phyloP scores from a whole-genome alignment of 2,797 vertebrate genomes.

The Todus mexicanus region DNA sequence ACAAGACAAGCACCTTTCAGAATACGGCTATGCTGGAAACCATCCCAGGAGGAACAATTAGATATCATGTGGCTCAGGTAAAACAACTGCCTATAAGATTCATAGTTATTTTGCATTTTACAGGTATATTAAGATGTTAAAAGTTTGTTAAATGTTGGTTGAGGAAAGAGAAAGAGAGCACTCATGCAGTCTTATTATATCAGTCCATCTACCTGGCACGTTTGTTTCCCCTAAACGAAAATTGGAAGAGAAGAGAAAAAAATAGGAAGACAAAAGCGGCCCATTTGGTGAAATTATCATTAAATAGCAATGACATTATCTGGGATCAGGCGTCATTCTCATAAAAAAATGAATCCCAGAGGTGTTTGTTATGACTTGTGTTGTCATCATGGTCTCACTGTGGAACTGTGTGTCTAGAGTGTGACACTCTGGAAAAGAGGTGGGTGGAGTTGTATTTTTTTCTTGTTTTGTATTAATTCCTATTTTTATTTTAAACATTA shows the following conservation, averaged over 20 bases:
- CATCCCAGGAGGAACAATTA: neutral
- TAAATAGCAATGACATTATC: neutral
- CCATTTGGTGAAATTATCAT: neutral
- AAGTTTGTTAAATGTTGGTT: neutral
- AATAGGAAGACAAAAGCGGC: neutral
- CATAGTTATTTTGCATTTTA: neutral
- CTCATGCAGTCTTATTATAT: neutral
- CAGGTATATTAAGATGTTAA: neutral
- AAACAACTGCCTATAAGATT: neutral
- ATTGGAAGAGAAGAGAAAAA: neutral
- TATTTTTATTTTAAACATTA: neutral
- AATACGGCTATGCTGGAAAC: neutral
- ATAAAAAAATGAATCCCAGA: neutral
- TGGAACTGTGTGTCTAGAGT: neutral
- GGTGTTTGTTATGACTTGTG: neutral
- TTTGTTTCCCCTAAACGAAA: neutral
- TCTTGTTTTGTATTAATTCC: neutral
- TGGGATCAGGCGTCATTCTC: neutral
- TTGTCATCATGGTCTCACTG: neutral
- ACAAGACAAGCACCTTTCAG: neutral
- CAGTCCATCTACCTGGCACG: neutral
- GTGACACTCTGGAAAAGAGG: neutral
- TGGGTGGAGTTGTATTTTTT: neutral
- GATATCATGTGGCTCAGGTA: neutral
- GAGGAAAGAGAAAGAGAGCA: neutral